Evolutionary conservation across 2,888 invertebrate genomes (phyloP).

Genomic region (Aporophyla lueneburgensis): DNA sequence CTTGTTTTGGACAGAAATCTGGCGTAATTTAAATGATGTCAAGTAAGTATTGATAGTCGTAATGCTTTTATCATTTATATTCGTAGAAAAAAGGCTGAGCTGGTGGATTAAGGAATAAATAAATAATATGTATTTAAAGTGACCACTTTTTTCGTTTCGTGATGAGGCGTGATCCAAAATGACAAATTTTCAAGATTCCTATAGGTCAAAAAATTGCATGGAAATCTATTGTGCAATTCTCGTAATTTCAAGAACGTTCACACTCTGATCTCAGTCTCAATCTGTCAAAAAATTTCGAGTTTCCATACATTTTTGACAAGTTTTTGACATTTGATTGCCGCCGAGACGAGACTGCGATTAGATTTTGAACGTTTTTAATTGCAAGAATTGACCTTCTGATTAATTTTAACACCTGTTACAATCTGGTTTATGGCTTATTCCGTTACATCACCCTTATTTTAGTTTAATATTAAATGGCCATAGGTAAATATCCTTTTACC

Average conservation of each 20-base stretch:
- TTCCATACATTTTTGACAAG: too few species aligned
- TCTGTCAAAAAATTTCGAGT: too few species aligned
- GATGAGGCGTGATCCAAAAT: neutral
- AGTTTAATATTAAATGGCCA: neutral
- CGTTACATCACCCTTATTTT: neutral
- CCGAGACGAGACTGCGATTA: too few species aligned
- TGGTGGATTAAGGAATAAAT: conserved; percentile 14
- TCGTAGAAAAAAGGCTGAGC: conserved; percentile 29
- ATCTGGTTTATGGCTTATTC: neutral
- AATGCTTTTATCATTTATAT: conserved; percentile 41
- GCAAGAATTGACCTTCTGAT: too few species aligned
- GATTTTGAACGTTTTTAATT: too few species aligned
- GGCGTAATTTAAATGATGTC: conserved; percentile 49
- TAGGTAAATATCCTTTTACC: neutral
- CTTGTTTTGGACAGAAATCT: conserved; percentile 40
- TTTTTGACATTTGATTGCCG: too few species aligned
- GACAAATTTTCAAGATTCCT: neutral
- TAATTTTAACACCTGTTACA: neutral
- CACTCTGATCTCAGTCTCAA: too few species aligned
- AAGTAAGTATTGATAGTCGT: conserved; percentile 29
- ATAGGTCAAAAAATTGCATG: neutral
- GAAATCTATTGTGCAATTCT: too few species aligned
- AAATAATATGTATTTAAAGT: conserved; percentile 7
- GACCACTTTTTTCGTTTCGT: neutral
- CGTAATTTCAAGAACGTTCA: too few species aligned